These are phyloP conservation scores for Macrosteles quadrilineatus DNA, from an alignment of 1,140 invertebrate genomes.

Conservation along the genomic window DNA sequence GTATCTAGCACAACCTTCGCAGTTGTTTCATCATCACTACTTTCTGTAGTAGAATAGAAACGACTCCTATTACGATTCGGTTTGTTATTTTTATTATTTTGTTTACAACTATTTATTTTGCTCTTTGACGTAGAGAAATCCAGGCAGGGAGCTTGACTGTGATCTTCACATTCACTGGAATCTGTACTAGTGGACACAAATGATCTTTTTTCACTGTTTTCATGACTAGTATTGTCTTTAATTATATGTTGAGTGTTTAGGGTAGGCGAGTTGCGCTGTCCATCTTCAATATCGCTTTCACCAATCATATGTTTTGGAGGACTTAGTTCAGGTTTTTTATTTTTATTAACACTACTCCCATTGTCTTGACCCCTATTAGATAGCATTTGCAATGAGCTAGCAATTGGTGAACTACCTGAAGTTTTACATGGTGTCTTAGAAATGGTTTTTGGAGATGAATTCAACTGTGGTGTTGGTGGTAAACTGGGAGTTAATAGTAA, in stretches of 20 bases:
- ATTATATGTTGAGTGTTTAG: too few species aligned
- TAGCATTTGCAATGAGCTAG: too few species aligned
- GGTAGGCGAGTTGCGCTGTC: too few species aligned
- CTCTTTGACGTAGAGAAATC: not conserved
- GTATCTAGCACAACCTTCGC: not conserved
- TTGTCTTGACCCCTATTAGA: too few species aligned
- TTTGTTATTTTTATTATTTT: not conserved
- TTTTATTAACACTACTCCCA: too few species aligned
- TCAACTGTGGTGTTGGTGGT: slow-evolving; percentile 15
- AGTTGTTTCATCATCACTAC: not conserved
- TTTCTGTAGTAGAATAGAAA: not conserved
- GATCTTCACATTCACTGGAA: not conserved
- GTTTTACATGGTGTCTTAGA: not conserved
- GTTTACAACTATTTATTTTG: too few species aligned
- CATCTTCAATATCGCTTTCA: too few species aligned
- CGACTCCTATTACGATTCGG: not conserved
- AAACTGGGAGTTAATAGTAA: slow-evolving; percentile 18
- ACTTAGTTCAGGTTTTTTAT: too few species aligned
- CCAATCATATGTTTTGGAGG: too few species aligned
- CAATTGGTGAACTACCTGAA: too few species aligned
- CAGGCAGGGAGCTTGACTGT: not conserved
- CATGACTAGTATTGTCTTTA: too few species aligned
- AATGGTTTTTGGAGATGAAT: not conserved
- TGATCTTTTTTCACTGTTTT: too few species aligned
- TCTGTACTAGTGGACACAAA: not conserved